phyloP scores from a whole-genome alignment of 2,113 vertebrate genomes.

The Talpa occidentalis region DNA sequence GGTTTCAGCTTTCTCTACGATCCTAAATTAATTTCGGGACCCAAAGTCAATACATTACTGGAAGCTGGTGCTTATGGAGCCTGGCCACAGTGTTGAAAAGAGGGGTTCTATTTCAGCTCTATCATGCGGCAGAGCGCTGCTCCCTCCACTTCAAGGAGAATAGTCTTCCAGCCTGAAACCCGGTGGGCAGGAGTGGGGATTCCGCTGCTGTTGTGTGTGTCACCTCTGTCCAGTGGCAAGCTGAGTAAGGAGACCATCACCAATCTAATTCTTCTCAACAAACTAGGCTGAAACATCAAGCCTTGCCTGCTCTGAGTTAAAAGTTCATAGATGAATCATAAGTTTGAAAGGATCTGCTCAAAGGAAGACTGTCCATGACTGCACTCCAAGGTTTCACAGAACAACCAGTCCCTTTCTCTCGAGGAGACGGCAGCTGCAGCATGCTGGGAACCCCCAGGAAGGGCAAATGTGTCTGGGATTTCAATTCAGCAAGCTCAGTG shows the following conservation, averaged over 20 bases:
- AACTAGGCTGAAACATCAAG: constrained; percentile 41
- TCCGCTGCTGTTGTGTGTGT: background rate
- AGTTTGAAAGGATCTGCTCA: constrained; percentile 55
- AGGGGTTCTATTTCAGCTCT: background rate
- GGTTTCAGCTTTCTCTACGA: background rate
- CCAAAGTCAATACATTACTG: background rate
- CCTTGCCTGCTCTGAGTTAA: constrained; percentile 32
- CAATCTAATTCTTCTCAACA: background rate
- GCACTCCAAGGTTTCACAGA: constrained; percentile 50
- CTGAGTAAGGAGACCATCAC: background rate
- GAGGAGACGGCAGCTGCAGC: constrained; percentile 67
- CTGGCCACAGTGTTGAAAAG: background rate
- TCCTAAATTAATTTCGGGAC: background rate
- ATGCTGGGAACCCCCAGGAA: constrained; percentile 34
- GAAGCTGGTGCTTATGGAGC: background rate
- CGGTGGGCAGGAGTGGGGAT: background rate
- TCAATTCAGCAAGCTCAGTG: constrained; percentile 16
- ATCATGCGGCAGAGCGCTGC: background rate
- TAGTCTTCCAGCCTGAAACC: background rate
- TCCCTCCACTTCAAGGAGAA: background rate
- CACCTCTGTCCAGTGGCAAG: background rate
- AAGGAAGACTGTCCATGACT: constrained; percentile 59
- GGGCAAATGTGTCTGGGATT: constrained; percentile 22
- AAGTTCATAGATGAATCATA: constrained; percentile 74
- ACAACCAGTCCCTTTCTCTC: constrained; percentile 71